A percentile compares a stretch with the other conserved stretches of the same genome.
These are phyloP conservation scores for Andrena marginata DNA, from an alignment of 2,888 invertebrate species.

Conservation along the genomic window DNA sequence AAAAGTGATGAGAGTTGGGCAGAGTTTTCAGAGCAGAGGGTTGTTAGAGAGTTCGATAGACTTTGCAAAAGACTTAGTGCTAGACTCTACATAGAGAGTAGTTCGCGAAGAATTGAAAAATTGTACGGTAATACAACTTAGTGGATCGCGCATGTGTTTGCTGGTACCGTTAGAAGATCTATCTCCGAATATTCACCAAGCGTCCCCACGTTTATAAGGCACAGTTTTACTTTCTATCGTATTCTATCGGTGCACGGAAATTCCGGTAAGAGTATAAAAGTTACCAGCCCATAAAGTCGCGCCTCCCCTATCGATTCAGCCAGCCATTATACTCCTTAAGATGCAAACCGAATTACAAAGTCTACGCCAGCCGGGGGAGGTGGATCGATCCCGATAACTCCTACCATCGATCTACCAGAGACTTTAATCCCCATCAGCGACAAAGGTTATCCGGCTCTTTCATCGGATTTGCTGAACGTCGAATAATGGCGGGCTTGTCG, in stretches of 20 bases:
- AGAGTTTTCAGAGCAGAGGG: no score
- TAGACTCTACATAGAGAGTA: no score
- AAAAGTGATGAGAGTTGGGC: no score
- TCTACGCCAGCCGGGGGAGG: background rate
- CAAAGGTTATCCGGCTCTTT: slow-evolving; percentile 8
- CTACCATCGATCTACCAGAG: background rate
- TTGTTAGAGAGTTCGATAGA: no score
- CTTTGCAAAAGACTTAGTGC: no score
- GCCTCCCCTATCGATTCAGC: slow-evolving; percentile 32
- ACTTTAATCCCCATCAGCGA: slow-evolving; percentile 5
- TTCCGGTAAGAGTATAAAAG: slow-evolving; percentile 6
- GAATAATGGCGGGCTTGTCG: slow-evolving; percentile 1
- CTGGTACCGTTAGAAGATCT: no score
- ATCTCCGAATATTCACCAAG: background rate
- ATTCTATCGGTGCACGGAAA: slow-evolving; percentile 3
- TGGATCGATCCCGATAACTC: background rate
- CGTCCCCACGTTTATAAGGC: background rate
- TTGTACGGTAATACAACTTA: no score
- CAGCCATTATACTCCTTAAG: slow-evolving; percentile 6
- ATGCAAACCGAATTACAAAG: slow-evolving; percentile 36
- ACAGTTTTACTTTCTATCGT: background rate
- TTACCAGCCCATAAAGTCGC: background rate
- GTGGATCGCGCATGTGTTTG: no score
- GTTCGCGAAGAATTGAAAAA: no score
- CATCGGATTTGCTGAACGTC: slow-evolving; percentile 17